Percentiles rank a stretch among this genome's conserved stretches.
Evolutionary conservation across 1,140 invertebrate species (phyloP).

Genomic region (Danaus plexippus): DNA sequence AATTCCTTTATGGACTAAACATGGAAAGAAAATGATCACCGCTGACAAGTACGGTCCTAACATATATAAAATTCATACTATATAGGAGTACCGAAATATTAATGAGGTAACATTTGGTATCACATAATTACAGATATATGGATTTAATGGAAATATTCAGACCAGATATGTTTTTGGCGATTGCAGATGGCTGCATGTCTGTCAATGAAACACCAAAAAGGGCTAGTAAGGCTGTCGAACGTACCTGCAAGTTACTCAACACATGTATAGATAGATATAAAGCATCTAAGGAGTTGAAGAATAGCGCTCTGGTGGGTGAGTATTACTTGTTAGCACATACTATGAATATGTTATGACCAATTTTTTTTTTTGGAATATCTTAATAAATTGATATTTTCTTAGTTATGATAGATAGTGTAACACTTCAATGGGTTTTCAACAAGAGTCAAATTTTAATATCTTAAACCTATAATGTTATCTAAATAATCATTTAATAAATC

Average conservation of each 20-base stretch:
- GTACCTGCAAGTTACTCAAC: slow-evolving; percentile 73
- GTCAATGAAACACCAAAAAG: slow-evolving; percentile 78
- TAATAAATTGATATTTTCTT: too few species aligned
- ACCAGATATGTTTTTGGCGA: slow-evolving; percentile 84
- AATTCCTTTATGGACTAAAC: slow-evolving; percentile 80
- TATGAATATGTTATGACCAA: too few species aligned
- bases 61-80: slow-evolving; percentile 3
- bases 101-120: background rate
- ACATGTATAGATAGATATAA: slow-evolving; percentile 74
- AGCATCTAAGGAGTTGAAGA: slow-evolving; percentile 61
- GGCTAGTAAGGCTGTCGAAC: slow-evolving; percentile 76
- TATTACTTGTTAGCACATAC: slow-evolving; percentile 13
- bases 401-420: too few species aligned
- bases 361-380: too few species aligned
- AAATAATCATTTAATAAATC: too few species aligned
- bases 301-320: slow-evolving; percentile 47
- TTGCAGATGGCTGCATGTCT: slow-evolving; percentile 87
- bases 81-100: slow-evolving; percentile 1
- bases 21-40: slow-evolving; percentile 78
- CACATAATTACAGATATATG: slow-evolving; percentile 75
- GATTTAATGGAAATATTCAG: slow-evolving; percentile 81
- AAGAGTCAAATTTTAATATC: too few species aligned
- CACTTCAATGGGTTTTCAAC: too few species aligned
- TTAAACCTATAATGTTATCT: too few species aligned
- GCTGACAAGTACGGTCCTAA: slow-evolving; percentile 56